A percentile compares a stretch with the other conserved stretches of the same genome.
Evolutionary conservation across 2,888 invertebrate genomes (phyloP).

Genomic region (Micoletzkya japonica): DNA sequence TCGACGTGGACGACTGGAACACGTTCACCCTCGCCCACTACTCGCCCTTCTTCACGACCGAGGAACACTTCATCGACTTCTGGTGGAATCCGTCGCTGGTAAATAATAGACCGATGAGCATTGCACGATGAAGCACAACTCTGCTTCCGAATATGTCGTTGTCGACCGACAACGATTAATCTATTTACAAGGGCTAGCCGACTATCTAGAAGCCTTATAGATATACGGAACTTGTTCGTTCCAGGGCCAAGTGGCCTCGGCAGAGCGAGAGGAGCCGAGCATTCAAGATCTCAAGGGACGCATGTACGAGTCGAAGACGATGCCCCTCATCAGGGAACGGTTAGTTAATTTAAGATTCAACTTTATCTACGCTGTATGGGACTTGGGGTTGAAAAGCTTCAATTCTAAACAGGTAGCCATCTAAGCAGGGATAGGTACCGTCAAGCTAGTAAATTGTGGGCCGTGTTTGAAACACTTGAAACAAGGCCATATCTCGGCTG

Average conservation of each 20-base stretch:
- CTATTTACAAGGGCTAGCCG: not conserved
- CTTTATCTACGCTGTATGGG: no score
- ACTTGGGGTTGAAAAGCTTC: no score
- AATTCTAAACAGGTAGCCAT: no score
- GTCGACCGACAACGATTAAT: not conserved
- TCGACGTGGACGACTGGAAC: constrained; percentile 89
- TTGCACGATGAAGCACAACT: not conserved
- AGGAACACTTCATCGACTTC: constrained; percentile 67
- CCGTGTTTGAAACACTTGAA: no score
- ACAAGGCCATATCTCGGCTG: no score
- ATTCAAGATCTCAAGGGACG: constrained; percentile 59
- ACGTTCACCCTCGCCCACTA: constrained; percentile 90
- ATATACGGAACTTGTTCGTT: not conserved
- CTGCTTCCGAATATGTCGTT: not conserved
- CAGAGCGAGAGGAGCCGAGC: constrained; percentile 47
- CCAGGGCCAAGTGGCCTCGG: constrained; percentile 55
- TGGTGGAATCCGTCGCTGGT: constrained; percentile 51
- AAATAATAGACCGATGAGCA: not conserved
- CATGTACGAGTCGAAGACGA: constrained; percentile 53
- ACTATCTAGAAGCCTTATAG: not conserved
- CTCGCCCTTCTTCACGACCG: constrained; percentile 81
- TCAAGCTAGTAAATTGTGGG: no score
- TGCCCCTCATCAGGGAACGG: constrained; percentile 48
- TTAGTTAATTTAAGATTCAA: no score
- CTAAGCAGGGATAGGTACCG: no score